Base-by-base conservation (phyloP, 2,888 invertebrate species). In the Pristionchus fissidentatus region DNA sequence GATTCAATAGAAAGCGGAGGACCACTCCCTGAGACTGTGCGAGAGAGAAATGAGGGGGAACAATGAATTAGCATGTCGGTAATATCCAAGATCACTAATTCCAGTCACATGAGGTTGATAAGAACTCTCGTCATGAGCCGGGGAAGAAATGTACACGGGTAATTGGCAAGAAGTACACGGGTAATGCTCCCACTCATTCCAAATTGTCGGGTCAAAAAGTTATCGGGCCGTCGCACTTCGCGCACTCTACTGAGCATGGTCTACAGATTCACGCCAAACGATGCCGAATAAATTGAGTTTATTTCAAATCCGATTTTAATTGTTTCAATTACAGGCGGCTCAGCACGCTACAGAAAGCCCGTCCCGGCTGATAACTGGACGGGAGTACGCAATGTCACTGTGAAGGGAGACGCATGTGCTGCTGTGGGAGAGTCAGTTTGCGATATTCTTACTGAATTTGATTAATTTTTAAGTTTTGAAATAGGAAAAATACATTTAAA, bases 341-440 rank as follows among this genome's bases (percentile, higher is more conserved):
- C 55, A 4, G 55, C 26, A 32, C 79, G 85, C 19, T 85, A 75
- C 77, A 46, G 46, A 32, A 43, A 62, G 15, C 80, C 85, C 19
- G 38, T 66, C 13, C 52, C 46, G 0, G 73, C 77, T n/a, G 13
- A 66, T 19, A 26, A 79, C 8, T 87, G 86, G 87, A 38, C 60
- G 10, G 86, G 85, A 13, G 46, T 85, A 19, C 52, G 85, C 46
- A 85, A 87, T 55, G 84, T 86, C n/a, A 85, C 85, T 29, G 60
- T 81, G n/a, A 87, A 87, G 62, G 83, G 83, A n/a, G 46, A 84
- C 29, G 87, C 87, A 8, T 88, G 87, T 84, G 55, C 79, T 8
- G 79, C 79, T 1, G 79, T 79, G 0, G 55, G n/a, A 4, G 43
- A 79, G 78, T 78, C 62, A 85, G 84, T 85, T 85, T 15, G 83